phyloP scores from a whole-genome alignment of 2,113 vertebrate genomes.

The Cepphus grylle region DNA sequence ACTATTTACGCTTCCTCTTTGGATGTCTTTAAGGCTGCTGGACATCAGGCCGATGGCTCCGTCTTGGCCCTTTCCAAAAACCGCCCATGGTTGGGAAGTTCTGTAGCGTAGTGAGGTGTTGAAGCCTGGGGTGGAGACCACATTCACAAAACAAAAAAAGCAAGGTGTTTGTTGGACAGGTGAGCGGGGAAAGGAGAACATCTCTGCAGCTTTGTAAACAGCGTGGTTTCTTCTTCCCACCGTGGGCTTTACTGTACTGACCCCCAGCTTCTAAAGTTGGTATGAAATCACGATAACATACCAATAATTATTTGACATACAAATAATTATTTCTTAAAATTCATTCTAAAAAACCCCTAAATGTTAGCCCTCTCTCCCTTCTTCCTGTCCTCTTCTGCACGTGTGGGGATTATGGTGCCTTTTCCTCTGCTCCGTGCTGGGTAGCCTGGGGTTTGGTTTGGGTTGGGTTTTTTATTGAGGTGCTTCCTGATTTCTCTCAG shows the following conservation, averaged over 20 bases:
- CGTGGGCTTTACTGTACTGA: neutral
- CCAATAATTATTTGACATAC: neutral
- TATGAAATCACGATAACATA: neutral
- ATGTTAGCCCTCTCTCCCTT: neutral
- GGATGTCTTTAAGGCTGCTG: neutral
- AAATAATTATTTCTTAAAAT: neutral
- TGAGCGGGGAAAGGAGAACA: neutral
- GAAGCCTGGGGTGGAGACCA: neutral
- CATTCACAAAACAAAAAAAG: neutral
- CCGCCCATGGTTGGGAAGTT: neutral
- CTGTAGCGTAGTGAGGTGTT: neutral
- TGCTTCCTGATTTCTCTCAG: neutral
- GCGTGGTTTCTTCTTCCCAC: neutral
- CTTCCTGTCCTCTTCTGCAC: neutral
- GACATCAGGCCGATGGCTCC: neutral
- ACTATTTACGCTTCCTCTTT: neutral
- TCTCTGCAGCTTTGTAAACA: neutral
- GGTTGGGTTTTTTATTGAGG: neutral
- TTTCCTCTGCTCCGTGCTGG: neutral
- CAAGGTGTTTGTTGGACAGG: neutral
- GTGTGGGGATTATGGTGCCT: neutral
- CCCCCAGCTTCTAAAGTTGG: neutral
- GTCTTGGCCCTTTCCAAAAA: neutral
- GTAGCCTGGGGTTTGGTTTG: neutral
- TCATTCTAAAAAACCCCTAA: neutral